These are phyloP conservation scores for Teleogryllus oceanicus DNA, from an alignment of 2,888 invertebrate species.

Conservation along the genomic window DNA sequence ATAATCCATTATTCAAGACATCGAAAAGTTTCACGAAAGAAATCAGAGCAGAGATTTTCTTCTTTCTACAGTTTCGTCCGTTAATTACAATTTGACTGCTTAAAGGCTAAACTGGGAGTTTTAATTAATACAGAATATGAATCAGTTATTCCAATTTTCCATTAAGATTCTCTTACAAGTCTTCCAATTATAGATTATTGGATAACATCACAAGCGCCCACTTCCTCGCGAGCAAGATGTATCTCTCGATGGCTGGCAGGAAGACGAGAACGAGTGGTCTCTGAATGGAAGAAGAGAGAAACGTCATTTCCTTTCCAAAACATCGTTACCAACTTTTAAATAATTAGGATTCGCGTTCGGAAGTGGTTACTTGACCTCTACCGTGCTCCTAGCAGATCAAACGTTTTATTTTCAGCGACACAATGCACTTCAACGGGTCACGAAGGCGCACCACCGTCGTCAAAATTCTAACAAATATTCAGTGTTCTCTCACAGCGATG, in stretches of 20 bases:
- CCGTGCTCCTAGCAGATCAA: too few species aligned
- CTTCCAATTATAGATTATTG: slow-evolving; percentile 11
- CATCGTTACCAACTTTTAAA: too few species aligned
- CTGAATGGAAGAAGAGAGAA: too few species aligned
- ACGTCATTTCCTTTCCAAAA: too few species aligned
- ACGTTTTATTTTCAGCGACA: too few species aligned
- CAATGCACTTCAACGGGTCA: too few species aligned
- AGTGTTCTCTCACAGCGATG: too few species aligned
- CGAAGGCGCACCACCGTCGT: too few species aligned
- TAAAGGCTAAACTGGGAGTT: slow-evolving; percentile 9
- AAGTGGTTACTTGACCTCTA: too few species aligned
- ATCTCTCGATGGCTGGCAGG: not conserved
- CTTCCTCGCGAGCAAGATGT: not conserved
- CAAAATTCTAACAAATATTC: too few species aligned
- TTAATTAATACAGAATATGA: slow-evolving; percentile 9
- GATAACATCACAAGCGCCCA: not conserved
- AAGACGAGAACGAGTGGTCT: too few species aligned
- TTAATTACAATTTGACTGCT: slow-evolving; percentile 7
- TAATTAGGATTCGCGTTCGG: too few species aligned
- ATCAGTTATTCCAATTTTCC: slow-evolving; percentile 10
- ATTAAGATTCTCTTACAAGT: slow-evolving; percentile 5
- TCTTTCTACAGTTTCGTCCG: not conserved
- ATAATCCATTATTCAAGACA: not conserved
- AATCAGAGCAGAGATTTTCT: not conserved
- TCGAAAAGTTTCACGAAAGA: not conserved